A percentile compares a stretch with the other conserved stretches of the same genome.
phyloP scores from a whole-genome alignment of 2,113 vertebrate genomes.

The Phrynocephalus versicolor region DNA sequence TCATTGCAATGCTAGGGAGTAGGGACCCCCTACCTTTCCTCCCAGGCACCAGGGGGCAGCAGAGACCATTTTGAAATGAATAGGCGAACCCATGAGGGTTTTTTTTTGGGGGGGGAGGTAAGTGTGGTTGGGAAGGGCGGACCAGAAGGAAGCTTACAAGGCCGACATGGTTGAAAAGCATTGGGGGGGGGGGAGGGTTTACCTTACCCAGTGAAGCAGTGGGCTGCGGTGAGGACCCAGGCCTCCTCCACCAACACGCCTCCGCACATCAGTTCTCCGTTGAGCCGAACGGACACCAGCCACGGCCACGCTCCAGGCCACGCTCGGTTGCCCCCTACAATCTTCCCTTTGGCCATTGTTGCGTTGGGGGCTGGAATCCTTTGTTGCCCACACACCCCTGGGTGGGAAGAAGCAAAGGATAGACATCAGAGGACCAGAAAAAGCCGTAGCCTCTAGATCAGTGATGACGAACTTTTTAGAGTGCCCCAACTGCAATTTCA shows the following conservation, averaged over 20 bases:
- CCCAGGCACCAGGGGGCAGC: background rate
- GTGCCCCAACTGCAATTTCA: too few species aligned
- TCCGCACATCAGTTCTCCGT: constrained; percentile 90
- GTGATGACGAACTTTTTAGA: background rate
- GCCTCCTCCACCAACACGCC: constrained; percentile 88
- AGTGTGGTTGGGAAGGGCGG: background rate
- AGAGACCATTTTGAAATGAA: background rate
- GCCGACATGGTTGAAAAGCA: background rate
- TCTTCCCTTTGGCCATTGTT: constrained; percentile 77
- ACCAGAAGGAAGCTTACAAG: background rate
- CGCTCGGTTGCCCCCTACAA: constrained; percentile 86
- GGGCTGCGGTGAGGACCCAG: constrained; percentile 93
- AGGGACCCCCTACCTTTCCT: background rate
- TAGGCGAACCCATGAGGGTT: background rate
- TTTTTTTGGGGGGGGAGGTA: background rate
- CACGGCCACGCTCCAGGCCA: constrained; percentile 89
- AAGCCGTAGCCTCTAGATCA: background rate
- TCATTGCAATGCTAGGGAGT: too few species aligned
- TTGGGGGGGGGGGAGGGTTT: background rate
- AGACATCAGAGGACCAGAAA: background rate
- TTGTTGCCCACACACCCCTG: constrained; percentile 83
- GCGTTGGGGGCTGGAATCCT: constrained; percentile 59
- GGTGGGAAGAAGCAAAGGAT: constrained; percentile 19
- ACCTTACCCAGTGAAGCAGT: constrained; percentile 90
- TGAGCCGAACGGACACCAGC: constrained; percentile 89